Conservation (phyloP, 2,113 vertebrate genomes). For the Tragelaphus buxtoni region DNA sequence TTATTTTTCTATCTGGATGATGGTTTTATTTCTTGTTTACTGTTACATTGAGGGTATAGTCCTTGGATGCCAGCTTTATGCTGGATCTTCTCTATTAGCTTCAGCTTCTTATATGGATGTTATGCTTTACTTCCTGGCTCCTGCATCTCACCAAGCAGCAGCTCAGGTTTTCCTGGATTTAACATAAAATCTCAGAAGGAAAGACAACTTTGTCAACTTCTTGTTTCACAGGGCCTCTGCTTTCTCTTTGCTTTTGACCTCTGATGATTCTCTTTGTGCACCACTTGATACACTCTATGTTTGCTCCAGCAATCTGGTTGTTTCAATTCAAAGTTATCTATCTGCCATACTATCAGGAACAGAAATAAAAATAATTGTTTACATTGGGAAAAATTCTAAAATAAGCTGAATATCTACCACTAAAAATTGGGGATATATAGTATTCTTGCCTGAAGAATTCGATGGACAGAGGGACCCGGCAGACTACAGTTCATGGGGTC, state of each 20-base stretch:
- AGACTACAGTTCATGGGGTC: neutral
- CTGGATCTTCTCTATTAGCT: neutral
- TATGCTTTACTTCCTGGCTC: neutral
- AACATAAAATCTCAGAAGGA: neutral
- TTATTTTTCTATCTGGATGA: neutral
- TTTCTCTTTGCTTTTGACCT: neutral
- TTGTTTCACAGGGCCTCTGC: neutral
- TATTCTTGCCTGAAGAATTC: neutral
- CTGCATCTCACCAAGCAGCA: neutral
- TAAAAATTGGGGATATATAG: neutral
- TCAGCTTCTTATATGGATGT: neutral
- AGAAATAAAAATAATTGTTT: neutral
- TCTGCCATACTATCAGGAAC: neutral
- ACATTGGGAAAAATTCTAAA: neutral
- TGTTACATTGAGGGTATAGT: neutral
- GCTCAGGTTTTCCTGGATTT: neutral
- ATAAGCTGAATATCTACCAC: neutral
- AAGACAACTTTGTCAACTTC: neutral
- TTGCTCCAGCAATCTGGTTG: neutral
- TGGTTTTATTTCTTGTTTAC: neutral
- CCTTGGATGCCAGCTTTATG: neutral
- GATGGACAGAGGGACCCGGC: neutral
- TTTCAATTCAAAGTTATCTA: neutral
- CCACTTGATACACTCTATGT: neutral
- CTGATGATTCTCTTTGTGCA: neutral